Conservation (phyloP, 2,797 vertebrate genomes). For the Tympanoctomys barrerae region DNA sequence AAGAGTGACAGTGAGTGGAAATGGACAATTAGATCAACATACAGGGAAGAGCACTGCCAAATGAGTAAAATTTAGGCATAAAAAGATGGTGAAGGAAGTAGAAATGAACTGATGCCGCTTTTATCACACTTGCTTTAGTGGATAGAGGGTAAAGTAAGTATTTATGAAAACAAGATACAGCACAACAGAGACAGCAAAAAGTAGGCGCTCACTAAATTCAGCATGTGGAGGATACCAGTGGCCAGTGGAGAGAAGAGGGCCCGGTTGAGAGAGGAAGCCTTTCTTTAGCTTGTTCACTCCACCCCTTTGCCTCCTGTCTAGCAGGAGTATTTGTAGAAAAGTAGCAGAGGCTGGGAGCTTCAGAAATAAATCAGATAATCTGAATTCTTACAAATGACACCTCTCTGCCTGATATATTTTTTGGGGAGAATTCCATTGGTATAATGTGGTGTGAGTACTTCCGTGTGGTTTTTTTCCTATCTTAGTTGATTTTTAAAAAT, state of each 20-base stretch:
- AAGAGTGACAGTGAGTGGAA: neutral
- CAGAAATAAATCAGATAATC: neutral
- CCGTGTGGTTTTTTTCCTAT: neutral
- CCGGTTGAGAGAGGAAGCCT: rapidly evolving
- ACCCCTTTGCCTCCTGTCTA: neutral
- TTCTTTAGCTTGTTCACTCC: neutral
- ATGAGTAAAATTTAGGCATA: neutral
- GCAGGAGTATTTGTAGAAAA: neutral
- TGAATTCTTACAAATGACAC: neutral
- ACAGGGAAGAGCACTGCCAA: neutral
- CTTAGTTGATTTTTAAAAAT: neutral
- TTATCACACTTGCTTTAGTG: conserved; percentile 13
- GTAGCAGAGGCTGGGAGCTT: neutral
- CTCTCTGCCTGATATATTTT: neutral
- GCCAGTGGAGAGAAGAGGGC: neutral
- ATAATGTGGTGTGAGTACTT: neutral
- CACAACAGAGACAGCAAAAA: neutral
- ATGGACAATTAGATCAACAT: neutral
- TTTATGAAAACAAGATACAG: neutral
- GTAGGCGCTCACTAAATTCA: neutral
- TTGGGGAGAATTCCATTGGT: neutral
- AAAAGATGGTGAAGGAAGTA: neutral
- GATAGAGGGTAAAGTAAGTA: neutral
- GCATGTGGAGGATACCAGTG: neutral
- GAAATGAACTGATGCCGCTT: neutral